Percentiles rank a stretch among this genome's conserved stretches.
These are phyloP conservation scores for Urocolius indicus DNA, from an alignment of 2,113 vertebrate genomes.

Conservation along the genomic window DNA sequence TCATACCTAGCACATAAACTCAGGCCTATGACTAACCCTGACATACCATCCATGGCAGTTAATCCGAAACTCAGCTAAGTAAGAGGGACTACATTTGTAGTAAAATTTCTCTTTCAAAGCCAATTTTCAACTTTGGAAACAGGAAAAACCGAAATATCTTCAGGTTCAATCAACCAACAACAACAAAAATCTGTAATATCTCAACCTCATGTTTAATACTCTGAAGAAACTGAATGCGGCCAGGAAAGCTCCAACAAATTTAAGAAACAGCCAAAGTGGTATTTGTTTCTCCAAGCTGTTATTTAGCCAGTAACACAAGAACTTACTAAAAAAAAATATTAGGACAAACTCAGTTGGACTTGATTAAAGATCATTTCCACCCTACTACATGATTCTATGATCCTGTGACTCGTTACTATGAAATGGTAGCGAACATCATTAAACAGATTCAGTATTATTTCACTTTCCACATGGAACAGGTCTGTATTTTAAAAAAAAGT, in stretches of 20 bases:
- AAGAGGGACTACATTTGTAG: background rate
- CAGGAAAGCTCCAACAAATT: background rate
- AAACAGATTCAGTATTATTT: background rate
- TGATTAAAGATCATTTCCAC: background rate
- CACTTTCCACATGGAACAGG: background rate
- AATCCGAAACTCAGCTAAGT: background rate
- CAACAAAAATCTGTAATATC: background rate
- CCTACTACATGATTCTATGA: background rate
- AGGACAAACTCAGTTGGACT: background rate
- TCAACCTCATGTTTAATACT: background rate
- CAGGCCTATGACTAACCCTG: background rate
- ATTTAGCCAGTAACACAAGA: background rate
- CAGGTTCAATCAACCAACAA: background rate
- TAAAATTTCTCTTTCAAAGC: background rate
- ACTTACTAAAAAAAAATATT: background rate
- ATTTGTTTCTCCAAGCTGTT: background rate
- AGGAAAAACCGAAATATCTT: background rate
- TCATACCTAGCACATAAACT: background rate
- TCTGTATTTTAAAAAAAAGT: background rate
- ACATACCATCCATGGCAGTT: fast-evolving
- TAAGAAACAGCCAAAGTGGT: background rate
- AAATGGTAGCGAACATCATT: background rate
- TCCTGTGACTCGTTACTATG: background rate
- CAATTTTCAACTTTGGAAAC: background rate
- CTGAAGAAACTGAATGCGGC: background rate